These are phyloP conservation scores for Corythucha ciliata DNA, from an alignment of 2,888 invertebrate species.

Conservation along the genomic window DNA sequence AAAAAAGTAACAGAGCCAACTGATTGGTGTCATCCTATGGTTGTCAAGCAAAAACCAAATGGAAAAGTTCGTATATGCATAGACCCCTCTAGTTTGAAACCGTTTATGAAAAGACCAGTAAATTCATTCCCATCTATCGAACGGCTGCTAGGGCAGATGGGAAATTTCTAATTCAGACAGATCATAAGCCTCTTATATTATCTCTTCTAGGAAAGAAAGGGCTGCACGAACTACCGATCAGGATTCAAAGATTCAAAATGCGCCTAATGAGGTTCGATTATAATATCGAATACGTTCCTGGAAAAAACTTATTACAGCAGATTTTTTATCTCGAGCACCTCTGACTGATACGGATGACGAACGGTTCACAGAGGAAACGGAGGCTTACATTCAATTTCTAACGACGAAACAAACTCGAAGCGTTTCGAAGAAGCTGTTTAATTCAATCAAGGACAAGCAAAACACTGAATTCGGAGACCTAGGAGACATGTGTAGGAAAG, in stretches of 20 bases:
- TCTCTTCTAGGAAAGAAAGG: constrained; percentile 5
- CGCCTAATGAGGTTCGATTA: constrained; percentile 13
- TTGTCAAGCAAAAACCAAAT: constrained; percentile 4
- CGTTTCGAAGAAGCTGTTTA: no score
- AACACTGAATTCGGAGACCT: no score
- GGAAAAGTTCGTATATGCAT: constrained; percentile 17
- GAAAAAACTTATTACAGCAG: no score
- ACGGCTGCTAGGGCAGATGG: constrained; percentile 5
- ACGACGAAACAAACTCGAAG: no score
- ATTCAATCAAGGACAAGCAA: no score
- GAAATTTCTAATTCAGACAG: constrained; percentile 9
- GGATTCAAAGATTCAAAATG: constrained; percentile 10
- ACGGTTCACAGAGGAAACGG: no score
- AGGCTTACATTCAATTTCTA: no score
- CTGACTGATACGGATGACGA: no score
- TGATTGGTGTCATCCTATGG: constrained; percentile 23
- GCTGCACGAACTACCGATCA: constrained; percentile 3
- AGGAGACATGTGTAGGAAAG: no score
- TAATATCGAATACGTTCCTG: constrained; percentile 2
- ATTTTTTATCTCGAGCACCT: no score
- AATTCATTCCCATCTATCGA: constrained; percentile 11
- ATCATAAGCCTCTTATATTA: constrained; percentile 12
- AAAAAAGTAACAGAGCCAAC: constrained; percentile 7
- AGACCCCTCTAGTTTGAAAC: constrained; percentile 13
- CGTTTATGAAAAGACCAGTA: constrained; percentile 11